These are phyloP conservation scores for Drosophila phalerata DNA, from an alignment of 2,888 invertebrate genomes.

Conservation along the genomic window DNA sequence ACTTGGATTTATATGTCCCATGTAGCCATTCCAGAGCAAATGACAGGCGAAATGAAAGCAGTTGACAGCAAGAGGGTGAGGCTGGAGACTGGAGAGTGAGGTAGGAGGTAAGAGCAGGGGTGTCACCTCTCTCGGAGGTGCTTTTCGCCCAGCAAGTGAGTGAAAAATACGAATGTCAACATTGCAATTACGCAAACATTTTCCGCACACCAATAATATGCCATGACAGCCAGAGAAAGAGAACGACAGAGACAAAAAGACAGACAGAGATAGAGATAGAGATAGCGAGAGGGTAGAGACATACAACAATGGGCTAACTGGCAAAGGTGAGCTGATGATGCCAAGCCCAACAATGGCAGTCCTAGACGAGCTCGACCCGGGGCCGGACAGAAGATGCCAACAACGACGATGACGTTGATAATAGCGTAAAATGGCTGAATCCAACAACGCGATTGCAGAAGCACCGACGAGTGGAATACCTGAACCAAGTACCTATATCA, in stretches of 20 bases:
- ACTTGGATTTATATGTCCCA: constrained; percentile 59
- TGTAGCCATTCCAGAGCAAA: constrained; percentile 44
- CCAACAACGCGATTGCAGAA: constrained; percentile 5
- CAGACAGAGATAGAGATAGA: constrained; percentile 5
- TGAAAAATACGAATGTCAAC: constrained; percentile 82
- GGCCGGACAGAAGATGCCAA: constrained; percentile 64
- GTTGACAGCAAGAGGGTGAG: constrained; percentile 4
- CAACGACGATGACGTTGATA: constrained; percentile 66
- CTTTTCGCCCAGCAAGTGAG: constrained; percentile 29
- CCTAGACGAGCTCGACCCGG: constrained; percentile 29
- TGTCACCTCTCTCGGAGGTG: constrained; percentile 23
- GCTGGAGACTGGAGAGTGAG: background rate
- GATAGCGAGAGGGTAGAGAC: constrained; percentile 1
- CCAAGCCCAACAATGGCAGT: constrained; percentile 64
- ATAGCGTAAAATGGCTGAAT: constrained; percentile 74
- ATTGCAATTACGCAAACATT: constrained; percentile 84
- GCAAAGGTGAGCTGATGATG: constrained; percentile 69
- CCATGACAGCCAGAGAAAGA: constrained; percentile 66
- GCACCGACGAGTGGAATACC: constrained; percentile 31
- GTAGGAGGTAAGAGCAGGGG: background rate
- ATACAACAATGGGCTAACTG: constrained; percentile 67
- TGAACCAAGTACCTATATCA: background rate
- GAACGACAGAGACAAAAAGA: constrained; percentile 10
- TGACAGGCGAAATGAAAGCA: constrained; percentile 60
- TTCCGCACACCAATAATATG: constrained; percentile 83